Percentiles rank a stretch among this genome's conserved stretches.
These are phyloP conservation scores for Aleiodes sp. DNA, from an alignment of 1,140 invertebrate species.

Conservation along the genomic window DNA sequence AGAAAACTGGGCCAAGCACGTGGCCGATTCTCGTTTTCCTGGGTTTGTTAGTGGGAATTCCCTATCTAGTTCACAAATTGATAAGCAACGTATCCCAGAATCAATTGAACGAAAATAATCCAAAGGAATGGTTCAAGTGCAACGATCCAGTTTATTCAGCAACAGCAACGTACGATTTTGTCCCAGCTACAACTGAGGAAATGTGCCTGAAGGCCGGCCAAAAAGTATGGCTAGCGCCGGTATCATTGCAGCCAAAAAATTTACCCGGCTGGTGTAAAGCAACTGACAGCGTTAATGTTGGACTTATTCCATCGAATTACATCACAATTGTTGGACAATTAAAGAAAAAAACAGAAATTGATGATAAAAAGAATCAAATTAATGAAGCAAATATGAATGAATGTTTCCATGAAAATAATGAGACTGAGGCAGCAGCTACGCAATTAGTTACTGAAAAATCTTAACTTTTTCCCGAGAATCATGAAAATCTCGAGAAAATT, in stretches of 20 bases:
- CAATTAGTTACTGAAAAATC: neutral
- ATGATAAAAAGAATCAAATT: neutral
- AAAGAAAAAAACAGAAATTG: slow-evolving; percentile 51
- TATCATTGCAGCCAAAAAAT: slow-evolving; percentile 78
- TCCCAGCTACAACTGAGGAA: slow-evolving; percentile 77
- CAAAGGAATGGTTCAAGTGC: slow-evolving; percentile 68
- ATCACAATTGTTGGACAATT: slow-evolving; percentile 63
- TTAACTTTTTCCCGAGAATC: neutral
- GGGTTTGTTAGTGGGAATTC: slow-evolving; percentile 85
- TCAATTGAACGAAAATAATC: slow-evolving; percentile 59
- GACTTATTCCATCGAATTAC: slow-evolving; percentile 85
- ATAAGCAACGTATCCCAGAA: slow-evolving; percentile 64
- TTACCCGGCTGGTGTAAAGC: slow-evolving; percentile 80
- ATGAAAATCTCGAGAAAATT: too few relatives aligned
- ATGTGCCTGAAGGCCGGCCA: slow-evolving; percentile 81
- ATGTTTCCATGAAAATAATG: neutral
- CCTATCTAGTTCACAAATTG: slow-evolving; percentile 91
- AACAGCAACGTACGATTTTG: slow-evolving; percentile 81
- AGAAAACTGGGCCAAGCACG: slow-evolving; percentile 62
- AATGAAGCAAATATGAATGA: neutral
- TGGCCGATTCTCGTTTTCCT: slow-evolving; percentile 86
- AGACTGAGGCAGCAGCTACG: neutral
- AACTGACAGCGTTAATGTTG: slow-evolving; percentile 75
- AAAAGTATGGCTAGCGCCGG: slow-evolving; percentile 82
- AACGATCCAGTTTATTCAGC: slow-evolving; percentile 77